These are phyloP conservation scores for Strigamia transsilvanica DNA, from an alignment of 2,888 invertebrate species.

Conservation along the genomic window DNA sequence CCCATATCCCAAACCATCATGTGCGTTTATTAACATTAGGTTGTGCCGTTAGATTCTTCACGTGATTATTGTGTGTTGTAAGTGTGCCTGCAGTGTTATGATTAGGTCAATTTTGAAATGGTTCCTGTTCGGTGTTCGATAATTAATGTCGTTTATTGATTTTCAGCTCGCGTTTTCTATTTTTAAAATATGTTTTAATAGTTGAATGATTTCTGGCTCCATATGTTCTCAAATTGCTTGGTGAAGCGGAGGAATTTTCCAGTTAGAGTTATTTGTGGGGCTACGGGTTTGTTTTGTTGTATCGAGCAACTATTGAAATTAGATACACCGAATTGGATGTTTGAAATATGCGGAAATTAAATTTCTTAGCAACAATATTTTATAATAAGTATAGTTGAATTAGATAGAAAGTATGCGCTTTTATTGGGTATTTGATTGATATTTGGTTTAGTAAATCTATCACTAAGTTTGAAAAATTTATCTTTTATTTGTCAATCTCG, in stretches of 20 bases:
- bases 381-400: too few relatives aligned
- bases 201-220: conserved; percentile 21
- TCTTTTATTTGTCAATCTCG: neutral
- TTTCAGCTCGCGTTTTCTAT: neutral
- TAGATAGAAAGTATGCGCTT: too few relatives aligned
- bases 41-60: neutral
- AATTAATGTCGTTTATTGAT: conserved; percentile 18
- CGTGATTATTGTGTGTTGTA: conserved; percentile 2
- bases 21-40: conserved; percentile 9
- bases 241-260: neutral
- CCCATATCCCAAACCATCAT: neutral
- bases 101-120: neutral
- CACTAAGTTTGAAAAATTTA: too few relatives aligned
- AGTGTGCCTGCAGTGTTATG: conserved; percentile 8
- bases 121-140: conserved; percentile 18
- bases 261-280: neutral
- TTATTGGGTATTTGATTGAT: too few relatives aligned
- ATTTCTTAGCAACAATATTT: neutral
- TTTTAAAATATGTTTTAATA: conserved; percentile 21
- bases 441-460: too few relatives aligned
- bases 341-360: too few relatives aligned
- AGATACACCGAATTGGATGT: neutral
- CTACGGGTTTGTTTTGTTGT: neutral
- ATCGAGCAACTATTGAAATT: too few relatives aligned
- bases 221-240: neutral